These are phyloP conservation scores for Linyphia triangularis DNA, from an alignment of 2,888 invertebrate species.

Conservation along the genomic window DNA sequence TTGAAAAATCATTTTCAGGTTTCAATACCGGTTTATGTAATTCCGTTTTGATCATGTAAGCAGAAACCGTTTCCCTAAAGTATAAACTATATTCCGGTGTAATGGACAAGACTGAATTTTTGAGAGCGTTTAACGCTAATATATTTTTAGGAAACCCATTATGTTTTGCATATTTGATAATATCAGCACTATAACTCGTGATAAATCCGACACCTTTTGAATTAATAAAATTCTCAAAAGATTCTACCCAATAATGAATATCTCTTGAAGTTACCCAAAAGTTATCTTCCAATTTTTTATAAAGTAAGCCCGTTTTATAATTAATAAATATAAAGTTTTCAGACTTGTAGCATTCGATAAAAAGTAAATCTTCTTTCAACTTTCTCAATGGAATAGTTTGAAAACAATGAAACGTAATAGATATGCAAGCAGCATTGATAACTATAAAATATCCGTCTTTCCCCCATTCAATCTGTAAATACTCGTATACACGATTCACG, in stretches of 20 bases:
- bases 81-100: constrained; percentile 35
- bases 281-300: constrained; percentile 20
- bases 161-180: constrained; percentile 41
- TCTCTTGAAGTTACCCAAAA: constrained; percentile 52
- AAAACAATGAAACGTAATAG: neutral
- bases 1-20: constrained; percentile 12
- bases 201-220: constrained; percentile 27
- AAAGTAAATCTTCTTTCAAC: constrained; percentile 22
- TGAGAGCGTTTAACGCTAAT: constrained; percentile 44
- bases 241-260: constrained; percentile 25
- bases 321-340: constrained; percentile 23
- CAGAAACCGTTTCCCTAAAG: constrained; percentile 39
- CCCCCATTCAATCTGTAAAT: constrained; percentile 1
- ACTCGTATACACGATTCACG: neutral
- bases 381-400: neutral
- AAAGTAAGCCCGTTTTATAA: constrained; percentile 34
- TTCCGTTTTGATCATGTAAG: neutral
- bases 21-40: neutral
- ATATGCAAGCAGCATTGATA: constrained; percentile 46
- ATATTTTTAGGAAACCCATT: constrained; percentile 56
- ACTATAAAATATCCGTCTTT: constrained; percentile 1
- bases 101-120: constrained; percentile 30
- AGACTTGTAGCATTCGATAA: constrained; percentile 29
- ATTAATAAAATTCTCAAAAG: neutral
- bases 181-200: constrained; percentile 36